Percentiles rank a stretch among this genome's conserved stretches.
phyloP scores from a whole-genome alignment of 2,113 vertebrate genomes.

The Sorex araneus region DNA sequence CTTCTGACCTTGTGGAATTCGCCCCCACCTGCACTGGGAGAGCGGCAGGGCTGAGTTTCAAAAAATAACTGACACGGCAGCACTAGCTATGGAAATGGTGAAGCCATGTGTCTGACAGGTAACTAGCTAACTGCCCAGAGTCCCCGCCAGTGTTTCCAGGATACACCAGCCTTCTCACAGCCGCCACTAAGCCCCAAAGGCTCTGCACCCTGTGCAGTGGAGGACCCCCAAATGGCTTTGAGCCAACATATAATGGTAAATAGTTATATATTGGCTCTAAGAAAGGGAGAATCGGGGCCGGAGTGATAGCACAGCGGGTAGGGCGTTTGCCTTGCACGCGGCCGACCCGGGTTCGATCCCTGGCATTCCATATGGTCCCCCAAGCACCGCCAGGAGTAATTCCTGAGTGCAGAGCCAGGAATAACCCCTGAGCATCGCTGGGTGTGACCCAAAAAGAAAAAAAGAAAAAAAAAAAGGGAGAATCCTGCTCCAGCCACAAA shows the following conservation, averaged over 20 bases:
- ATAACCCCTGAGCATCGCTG: no score
- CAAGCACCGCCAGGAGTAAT: no score
- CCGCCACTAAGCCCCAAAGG: neutral
- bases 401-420: no score
- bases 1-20: neutral
- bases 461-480: no score
- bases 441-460: no score
- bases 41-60: neutral
- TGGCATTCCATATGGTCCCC: no score
- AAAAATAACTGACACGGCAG: neutral
- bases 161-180: neutral
- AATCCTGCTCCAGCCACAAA: no score
- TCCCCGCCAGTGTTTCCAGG: neutral
- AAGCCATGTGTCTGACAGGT: neutral
- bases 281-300: neutral
- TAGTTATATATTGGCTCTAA: neutral
- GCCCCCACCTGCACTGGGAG: neutral
- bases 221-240: neutral
- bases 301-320: no score
- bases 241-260: neutral
- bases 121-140: neutral
- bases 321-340: no score
- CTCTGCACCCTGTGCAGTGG: neutral
- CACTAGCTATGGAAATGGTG: neutral
- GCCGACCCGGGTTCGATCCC: no score